Evolutionary conservation across 2,113 vertebrate species (phyloP), one percentile per base, ranked within the genome.

Genomic region (Hydrochoerus hydrochaeris): DNA sequence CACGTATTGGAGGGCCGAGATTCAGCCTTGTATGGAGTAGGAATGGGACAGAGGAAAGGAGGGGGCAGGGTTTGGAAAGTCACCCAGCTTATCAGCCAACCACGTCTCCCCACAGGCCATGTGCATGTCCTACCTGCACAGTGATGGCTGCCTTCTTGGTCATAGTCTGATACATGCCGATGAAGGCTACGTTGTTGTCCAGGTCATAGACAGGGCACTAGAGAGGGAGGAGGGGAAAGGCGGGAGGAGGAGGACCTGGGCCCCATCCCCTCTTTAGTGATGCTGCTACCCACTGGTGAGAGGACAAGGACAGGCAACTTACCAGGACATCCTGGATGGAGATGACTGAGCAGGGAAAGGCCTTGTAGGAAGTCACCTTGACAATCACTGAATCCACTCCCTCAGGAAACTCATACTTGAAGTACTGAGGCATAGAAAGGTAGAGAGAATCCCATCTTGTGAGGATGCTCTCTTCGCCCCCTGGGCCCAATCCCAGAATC

Each of bases 141-240:
- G 99, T 99, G 98, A 99, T 99, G 88, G 99, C 99, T 0, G 99
- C 99, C 97, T 99, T 99, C 98, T 99, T 99, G 0, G 99, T 99
- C 99, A 99, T 99, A 3, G 99, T 99, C 98, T 99, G 99, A 98
- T 99, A 99, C 99, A 99, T 99, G 95, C 99, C 99, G 0, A 99
- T 99, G 98, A 99, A 99, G 94, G 99, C 99, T 93, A 99, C 99
- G 0, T 99, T 99, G 98, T 99, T 99, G 98, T 99, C 99, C 92
- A 99, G 97, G 96, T 99, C 99, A 0, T 99, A 99, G 81, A 99
- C 99, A 0, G 99, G 99, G 91, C 99, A 99, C 99, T 99, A 92
- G 0, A 0, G 78, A 82, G n/a, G 20, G 17, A 38, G 16, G 19
- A 38, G 22, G 20, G 35, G 17, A 46, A 8, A 88, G 67, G 83